Conservation (phyloP, 30 jellyfish, hydroid and myxozoan species). For the Chrysaora quinquecirrha region DNA sequence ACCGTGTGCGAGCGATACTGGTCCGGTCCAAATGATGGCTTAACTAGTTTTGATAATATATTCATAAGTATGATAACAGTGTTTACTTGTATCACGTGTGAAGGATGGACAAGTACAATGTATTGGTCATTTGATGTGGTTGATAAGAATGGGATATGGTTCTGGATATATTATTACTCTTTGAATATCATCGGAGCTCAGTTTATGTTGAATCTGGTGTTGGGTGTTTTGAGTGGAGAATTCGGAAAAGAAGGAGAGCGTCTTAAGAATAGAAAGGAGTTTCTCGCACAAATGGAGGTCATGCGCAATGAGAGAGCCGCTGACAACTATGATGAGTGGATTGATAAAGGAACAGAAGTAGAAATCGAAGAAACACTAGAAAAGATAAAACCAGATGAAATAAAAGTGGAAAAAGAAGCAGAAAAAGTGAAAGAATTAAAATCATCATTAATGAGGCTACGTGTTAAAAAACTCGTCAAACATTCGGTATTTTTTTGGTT, state of each 20-base stretch:
- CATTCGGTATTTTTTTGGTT: slow-evolving; percentile 82
- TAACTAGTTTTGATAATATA: slow-evolving; percentile 79
- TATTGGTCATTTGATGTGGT: slow-evolving; percentile 78
- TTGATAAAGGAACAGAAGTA: slow-evolving; percentile 71
- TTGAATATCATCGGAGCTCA: slow-evolving; percentile 82
- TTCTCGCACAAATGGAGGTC: slow-evolving; percentile 64
- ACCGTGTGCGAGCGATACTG: slow-evolving; percentile 68
- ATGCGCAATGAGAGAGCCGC: slow-evolving; percentile 73
- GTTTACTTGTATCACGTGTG: slow-evolving; percentile 85
- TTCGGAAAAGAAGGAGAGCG: slow-evolving; percentile 90
- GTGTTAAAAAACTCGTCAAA: slow-evolving; percentile 67
- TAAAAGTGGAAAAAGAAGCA: slow-evolving; percentile 45
- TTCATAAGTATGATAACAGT: slow-evolving; percentile 81
- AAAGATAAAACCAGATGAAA: slow-evolving; percentile 48
- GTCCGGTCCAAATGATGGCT: slow-evolving; percentile 86
- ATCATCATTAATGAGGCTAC: slow-evolving; percentile 30
- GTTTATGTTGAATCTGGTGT: slow-evolving; percentile 90
- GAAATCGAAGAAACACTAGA: slow-evolving; percentile 46
- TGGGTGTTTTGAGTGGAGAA: slow-evolving; percentile 93
- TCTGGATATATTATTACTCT: slow-evolving; percentile 75
- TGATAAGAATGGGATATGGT: slow-evolving; percentile 57
- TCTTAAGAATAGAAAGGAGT: slow-evolving; percentile 76
- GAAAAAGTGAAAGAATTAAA: slow-evolving; percentile 48
- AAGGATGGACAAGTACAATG: slow-evolving; percentile 94
- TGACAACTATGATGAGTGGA: slow-evolving; percentile 83